Evolutionary conservation across 1,140 invertebrate genomes (phyloP).

Genomic region (Pogonomyrmex barbatus): DNA sequence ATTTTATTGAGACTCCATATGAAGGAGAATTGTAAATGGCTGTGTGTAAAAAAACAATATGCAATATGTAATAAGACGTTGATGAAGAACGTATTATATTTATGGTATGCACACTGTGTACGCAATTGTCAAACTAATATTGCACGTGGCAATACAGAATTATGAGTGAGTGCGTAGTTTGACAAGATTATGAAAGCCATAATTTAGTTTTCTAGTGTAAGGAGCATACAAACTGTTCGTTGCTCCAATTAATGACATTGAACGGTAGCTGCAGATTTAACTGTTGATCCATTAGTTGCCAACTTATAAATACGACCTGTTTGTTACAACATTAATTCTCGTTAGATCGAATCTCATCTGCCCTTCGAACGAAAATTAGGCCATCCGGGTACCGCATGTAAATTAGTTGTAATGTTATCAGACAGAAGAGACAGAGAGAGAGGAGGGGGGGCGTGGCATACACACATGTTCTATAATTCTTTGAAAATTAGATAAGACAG

Average conservation of each 20-base stretch:
- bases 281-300: conserved; percentile 60
- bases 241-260: conserved; percentile 50
- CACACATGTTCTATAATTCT: conserved; percentile 6
- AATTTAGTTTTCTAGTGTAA: conserved; percentile 54
- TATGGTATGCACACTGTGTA: neutral
- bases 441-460: neutral
- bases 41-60: conserved; percentile 8
- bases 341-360: conserved; percentile 34
- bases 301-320: conserved; percentile 57
- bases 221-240: conserved; percentile 49
- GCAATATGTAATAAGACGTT: neutral
- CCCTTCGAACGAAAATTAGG: conserved; percentile 58
- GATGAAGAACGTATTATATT: conserved; percentile 27
- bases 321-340: conserved; percentile 64
- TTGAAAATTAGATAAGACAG: conserved; percentile 1
- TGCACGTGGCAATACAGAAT: conserved; percentile 10
- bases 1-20: neutral
- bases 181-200: conserved; percentile 61
- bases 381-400: conserved; percentile 41
- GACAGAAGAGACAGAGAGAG: neutral
- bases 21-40: neutral
- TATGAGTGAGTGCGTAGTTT: conserved; percentile 47
- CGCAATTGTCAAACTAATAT: conserved; percentile 51
- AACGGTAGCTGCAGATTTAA: conserved; percentile 37
- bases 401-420: conserved; percentile 46